Base-by-base conservation (phyloP, 1,140 invertebrate genomes). In the Pseudomyrmex pallidus region DNA sequence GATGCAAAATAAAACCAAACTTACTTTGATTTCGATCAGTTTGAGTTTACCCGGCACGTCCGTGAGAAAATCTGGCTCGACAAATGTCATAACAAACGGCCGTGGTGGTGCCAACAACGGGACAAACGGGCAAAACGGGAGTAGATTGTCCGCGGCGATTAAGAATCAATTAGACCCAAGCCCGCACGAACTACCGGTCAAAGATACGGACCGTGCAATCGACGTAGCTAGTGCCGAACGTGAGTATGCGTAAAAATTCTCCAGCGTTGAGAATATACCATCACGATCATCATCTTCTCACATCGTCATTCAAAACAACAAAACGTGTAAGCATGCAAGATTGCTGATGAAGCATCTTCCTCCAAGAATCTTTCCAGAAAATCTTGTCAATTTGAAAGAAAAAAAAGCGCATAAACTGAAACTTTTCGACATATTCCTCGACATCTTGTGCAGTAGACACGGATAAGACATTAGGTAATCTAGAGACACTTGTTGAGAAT, bases 191-290 rank as follows among this genome's bases (percentile, higher is more conserved):
- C 84, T 94, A 78, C 93, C 94, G 68, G 92, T 94, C 15, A 94
- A 94, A 91, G 93, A 94, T 76, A 93, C 92, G 12, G 92, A 94
- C 89, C 90, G 90, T 82, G 89, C 89, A 57, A 93, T 94, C 57
- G 94, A 95, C 89, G 90, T 95, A 88, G 90, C 91, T 85, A 94
- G 91, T 92, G 94, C 93, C 46, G 93, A 94, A 84, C 85, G 95
- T 95, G 91, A 94, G 93, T 91, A 87, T 56, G 46, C 35, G 25
- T 22, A 25, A 52, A 13, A 20, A 5, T 15, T 17, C n/a, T n/a
- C n/a, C 48, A 74, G 10, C 1, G 44, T 35, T 35, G 5, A 56
- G n/a, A n/a, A n/a, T n/a, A 56, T 44, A 13, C 5, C 35, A 35
- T 35, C 35, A 35, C 35, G 35, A 68, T 74, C 74, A 68, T 74